Percentiles rank a stretch among this genome's conserved stretches.
Evolutionary conservation across 2,888 invertebrate genomes (phyloP).

Genomic region (Drosophila anomelani): DNA sequence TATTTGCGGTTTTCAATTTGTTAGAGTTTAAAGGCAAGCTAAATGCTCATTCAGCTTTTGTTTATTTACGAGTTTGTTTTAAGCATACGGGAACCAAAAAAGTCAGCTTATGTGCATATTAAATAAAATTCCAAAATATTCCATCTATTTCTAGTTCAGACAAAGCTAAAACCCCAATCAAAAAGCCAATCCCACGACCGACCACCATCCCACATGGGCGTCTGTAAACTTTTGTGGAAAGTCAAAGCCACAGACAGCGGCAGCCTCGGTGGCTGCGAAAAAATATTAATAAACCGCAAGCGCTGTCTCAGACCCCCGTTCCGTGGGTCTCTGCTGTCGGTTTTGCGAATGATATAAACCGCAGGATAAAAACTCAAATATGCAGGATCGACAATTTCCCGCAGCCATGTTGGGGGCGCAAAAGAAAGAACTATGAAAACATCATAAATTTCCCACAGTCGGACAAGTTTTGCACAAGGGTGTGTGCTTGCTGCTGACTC

Average conservation of each 20-base stretch:
- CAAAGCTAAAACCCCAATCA: conserved; percentile 42
- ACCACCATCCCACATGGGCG: conserved; percentile 24
- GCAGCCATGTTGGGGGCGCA: conserved; percentile 44
- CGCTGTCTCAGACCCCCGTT: conserved; percentile 35
- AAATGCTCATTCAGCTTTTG: conserved; percentile 1
- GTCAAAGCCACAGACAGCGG: conserved; percentile 53
- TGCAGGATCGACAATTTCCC: conserved; percentile 73
- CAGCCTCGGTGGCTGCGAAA: conserved; percentile 39
- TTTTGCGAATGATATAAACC: conserved; percentile 48
- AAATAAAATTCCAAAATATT: conserved; percentile 34
- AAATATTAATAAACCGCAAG: conserved; percentile 74
- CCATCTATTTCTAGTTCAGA: conserved; percentile 43
- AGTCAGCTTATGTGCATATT: conserved; percentile 24
- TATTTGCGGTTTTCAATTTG: not conserved
- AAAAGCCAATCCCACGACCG: conserved; percentile 37
- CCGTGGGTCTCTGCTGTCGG: not conserved
- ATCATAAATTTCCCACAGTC: conserved; percentile 73
- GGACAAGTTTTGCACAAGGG: conserved; percentile 41
- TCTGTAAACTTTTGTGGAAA: conserved; percentile 51
- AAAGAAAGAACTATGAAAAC: conserved; percentile 69
- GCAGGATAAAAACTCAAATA: conserved; percentile 71
- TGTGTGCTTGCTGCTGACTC: conserved; percentile 38
- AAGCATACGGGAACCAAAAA: conserved; percentile 13
- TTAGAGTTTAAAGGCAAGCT: not conserved
- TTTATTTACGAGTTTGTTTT: conserved; percentile 6